Conservation (phyloP, 2,888 invertebrate genomes). For the Apocheima hispidaria region DNA sequence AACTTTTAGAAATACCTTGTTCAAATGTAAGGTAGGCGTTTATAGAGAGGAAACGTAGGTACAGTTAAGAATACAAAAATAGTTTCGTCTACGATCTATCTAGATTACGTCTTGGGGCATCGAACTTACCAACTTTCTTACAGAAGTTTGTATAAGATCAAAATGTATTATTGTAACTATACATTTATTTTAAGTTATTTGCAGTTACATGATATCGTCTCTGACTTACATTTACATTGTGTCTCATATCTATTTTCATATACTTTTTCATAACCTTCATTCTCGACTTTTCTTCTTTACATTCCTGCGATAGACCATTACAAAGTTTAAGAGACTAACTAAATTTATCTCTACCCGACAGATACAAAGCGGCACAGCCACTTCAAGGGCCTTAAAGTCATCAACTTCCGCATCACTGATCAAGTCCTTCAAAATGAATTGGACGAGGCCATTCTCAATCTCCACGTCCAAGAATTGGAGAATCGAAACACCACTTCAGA, state of each 20-base stretch:
- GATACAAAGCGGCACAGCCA: constrained; percentile 89
- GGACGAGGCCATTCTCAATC: constrained; percentile 89
- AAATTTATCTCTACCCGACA: constrained; percentile 58
- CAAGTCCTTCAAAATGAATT: constrained; percentile 90
- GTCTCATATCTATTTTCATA: background rate
- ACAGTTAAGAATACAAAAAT: constrained; percentile 26
- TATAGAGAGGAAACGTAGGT: constrained; percentile 15
- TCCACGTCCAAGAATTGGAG: constrained; percentile 87
- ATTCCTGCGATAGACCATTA: background rate
- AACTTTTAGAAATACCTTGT: background rate
- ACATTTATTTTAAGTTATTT: constrained; percentile 4
- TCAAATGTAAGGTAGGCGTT: constrained; percentile 5
- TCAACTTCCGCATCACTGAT: constrained; percentile 90
- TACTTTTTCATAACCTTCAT: no score
- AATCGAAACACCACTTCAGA: constrained; percentile 66
- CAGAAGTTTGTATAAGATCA: constrained; percentile 8
- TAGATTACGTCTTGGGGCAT: constrained; percentile 39
- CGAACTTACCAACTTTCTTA: constrained; percentile 31
- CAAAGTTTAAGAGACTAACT: background rate
- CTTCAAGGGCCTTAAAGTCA: constrained; percentile 88
- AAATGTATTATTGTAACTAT: background rate
- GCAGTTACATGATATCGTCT: background rate
- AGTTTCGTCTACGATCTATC: constrained; percentile 26
- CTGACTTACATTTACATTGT: constrained; percentile 4
- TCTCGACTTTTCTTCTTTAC: background rate